Base-by-base conservation (phyloP, 2,888 invertebrate genomes). In the Ochlodes sylvanus region DNA sequence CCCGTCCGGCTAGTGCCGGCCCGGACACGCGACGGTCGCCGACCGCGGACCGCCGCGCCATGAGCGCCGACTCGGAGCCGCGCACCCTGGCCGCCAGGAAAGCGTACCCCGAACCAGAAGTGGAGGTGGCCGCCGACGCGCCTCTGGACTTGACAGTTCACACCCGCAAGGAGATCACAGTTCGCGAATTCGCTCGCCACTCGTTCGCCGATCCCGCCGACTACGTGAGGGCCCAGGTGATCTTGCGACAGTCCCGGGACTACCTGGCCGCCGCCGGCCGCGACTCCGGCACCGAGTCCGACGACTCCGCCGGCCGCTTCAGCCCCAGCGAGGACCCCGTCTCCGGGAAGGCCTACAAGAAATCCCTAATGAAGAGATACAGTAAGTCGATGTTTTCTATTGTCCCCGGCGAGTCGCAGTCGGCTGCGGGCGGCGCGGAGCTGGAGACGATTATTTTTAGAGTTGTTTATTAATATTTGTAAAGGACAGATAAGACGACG, bases 311-410 rank as follows among this genome's bases (percentile, higher is more conserved):
- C 78, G 95, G 94, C 81, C 85, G 95, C 83, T 90, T 94, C 90
- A 93, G 95, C 89, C 94, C 95, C 83, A 92, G 95, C 82, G 94
- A 95, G 62, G 94, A 92, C 54, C 84, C 87, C 75, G 82, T 85
- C 77, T 84, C 86, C 72, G 94, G 94, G 73, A 94, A 94, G 78
- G 96, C 98, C 60, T 98, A 98, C 94, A 98, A 98, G 95, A 98
- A 98, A 90, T 97, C 96, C 82, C 95, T 98, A 81, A 98, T 98
- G 95, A 97, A 97, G 94, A 94, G 98, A 95, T 98, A 97, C 94
- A 96, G 98, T 98, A 96, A 98, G 98, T 97, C 63, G 56, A 44
- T 27, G 17, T 44, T 60, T 60, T 60, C 27, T 42, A 42, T 12
- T 27, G 15, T 6, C 21, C 15, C 7, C 19, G 50, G 19, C 10